These are phyloP conservation scores for Danio jaintianensis DNA, from an alignment of 2,797 vertebrate genomes.

Conservation along the genomic window DNA sequence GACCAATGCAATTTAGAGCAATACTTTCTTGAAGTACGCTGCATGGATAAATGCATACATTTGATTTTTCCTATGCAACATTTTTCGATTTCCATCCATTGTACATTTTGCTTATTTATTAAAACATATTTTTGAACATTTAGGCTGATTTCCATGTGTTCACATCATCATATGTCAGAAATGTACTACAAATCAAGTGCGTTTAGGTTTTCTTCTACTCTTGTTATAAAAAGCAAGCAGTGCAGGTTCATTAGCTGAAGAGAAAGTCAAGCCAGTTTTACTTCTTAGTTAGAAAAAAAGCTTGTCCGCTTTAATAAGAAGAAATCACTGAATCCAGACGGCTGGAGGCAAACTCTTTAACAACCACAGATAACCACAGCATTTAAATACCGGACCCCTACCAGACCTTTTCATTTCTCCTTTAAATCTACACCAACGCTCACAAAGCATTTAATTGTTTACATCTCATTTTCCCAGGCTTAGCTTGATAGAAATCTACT, in stretches of 20 bases:
- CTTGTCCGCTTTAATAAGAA: conserved; percentile 69
- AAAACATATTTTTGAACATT: conserved; percentile 84
- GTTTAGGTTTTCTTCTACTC: conserved; percentile 54
- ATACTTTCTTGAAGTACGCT: conserved; percentile 66
- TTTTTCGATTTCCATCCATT: conserved; percentile 78
- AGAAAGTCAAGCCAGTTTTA: conserved; percentile 71
- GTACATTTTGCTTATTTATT: conserved; percentile 96
- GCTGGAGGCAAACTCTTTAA: conserved; percentile 64
- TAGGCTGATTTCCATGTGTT: conserved; percentile 27
- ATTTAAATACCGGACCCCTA: conserved; percentile 54
- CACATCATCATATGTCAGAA: background rate
- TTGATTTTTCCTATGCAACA: conserved; percentile 68
- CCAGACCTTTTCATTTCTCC: conserved; percentile 57
- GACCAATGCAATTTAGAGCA: conserved; percentile 80
- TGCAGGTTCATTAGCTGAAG: conserved; percentile 72
- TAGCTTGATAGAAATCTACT: conserved; percentile 71
- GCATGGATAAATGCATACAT: conserved; percentile 75
- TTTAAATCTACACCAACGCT: conserved; percentile 64
- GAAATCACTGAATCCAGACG: conserved; percentile 68
- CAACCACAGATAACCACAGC: conserved; percentile 65
- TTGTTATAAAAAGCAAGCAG: conserved; percentile 72
- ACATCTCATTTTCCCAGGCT: conserved; percentile 73
- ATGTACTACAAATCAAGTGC: conserved; percentile 53
- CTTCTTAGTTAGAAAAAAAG: conserved; percentile 66
- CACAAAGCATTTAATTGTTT: conserved; percentile 72